Evolutionary conservation across 1,140 invertebrate species (phyloP), one percentile per base, ranked within the genome.

Genomic region (Anastrepha obliqua): DNA sequence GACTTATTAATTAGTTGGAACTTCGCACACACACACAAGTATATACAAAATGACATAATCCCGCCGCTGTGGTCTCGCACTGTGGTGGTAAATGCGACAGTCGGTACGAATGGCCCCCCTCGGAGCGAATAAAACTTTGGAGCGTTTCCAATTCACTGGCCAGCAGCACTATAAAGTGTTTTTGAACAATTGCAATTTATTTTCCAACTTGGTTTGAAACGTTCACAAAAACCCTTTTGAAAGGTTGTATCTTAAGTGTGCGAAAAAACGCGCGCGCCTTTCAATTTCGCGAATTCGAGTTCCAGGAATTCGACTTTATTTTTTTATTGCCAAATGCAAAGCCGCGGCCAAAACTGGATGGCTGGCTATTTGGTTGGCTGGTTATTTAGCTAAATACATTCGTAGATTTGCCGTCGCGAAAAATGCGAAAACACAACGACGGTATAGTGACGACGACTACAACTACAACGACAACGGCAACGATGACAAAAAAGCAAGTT

Each of bases 401-500:
- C 74, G 74, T 81, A 81, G 47, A 20, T 81, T 81, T 81, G 74
- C 74, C 74, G 74, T 81, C 74, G 74, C 74, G 74, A 81, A 81
- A 81, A 20, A 55, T 81, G 74, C 74, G n/a, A 81, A 81, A 81
- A 55, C 59, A 87, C 86, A 87, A 58, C 67, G 86, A 86, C 59
- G 85, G 59, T 58, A 86, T 58, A 86, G 29, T 29, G 29, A 86
- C 85, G 58, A 85, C 60, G 81, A 88, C 87, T 47, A 70, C 58
- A 58, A 78, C 78, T 17, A 74, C 86, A 74, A 59, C 51, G 67
- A 47, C 47, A 51, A 59, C 86, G 86, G 59, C 81, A 15, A 86
- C 62, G 55, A 64, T 74, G 62, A 65, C 62, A 70, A 51, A 81
- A 62, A 86, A 86, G 85, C 87, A 88, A 88, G 87, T 88, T 88